phyloP scores from a whole-genome alignment of 1,140 invertebrate species.

The Ditylenchus dipsaci region DNA sequence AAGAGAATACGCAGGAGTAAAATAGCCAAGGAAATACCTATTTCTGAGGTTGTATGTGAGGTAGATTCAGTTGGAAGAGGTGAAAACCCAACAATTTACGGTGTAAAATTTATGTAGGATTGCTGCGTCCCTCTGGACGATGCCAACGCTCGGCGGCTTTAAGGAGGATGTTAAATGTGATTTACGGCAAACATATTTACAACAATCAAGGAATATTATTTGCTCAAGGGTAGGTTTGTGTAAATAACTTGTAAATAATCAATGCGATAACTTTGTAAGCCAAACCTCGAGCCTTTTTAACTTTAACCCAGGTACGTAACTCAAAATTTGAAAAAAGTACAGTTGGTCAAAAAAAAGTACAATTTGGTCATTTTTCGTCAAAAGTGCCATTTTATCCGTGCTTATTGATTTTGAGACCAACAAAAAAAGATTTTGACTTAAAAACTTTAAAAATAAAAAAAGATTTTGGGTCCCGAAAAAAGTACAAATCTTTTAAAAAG shows the following conservation, averaged over 20 bases:
- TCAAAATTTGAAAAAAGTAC: no score
- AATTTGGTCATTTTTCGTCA: no score
- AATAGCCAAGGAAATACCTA: conserved; percentile 13
- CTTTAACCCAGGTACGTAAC: not conserved
- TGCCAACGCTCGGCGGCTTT: conserved; percentile 38
- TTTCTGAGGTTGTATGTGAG: conserved; percentile 37
- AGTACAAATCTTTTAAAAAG: no score
- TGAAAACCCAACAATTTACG: not conserved
- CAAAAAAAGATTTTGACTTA: no score
- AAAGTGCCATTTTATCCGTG: no score
- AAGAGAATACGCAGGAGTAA: conserved; percentile 1
- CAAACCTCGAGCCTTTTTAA: not conserved
- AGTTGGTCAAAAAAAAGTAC: no score
- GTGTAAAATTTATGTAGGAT: conserved; percentile 19
- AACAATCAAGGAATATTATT: conserved; percentile 30
- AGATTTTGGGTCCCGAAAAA: no score
- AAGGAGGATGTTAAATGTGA: conserved; percentile 36
- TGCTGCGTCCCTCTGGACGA: conserved; percentile 40
- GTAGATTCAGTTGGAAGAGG: conserved; percentile 10
- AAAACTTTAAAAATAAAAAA: no score
- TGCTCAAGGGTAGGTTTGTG: not conserved
- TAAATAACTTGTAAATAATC: not conserved
- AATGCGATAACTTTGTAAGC: not conserved
- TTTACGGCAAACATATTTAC: conserved; percentile 47
- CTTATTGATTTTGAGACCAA: no score